Evolutionary conservation across 92 coral and sea anemone genomes (phyloP), one percentile per base, ranked within the genome.

Genomic region (Actinernus sp.): DNA sequence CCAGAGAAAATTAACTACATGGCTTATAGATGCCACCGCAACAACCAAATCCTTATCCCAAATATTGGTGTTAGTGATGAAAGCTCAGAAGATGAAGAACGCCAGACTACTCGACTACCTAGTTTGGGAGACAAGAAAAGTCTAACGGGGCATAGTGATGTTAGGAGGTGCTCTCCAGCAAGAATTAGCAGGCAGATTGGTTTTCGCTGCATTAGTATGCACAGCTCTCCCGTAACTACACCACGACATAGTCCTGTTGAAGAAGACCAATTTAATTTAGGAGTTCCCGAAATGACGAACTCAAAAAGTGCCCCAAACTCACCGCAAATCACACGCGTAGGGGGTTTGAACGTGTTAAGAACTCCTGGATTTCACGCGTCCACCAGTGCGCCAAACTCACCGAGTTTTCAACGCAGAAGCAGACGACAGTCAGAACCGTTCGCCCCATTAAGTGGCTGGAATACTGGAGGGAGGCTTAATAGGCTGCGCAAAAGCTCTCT

Each of bases 291-390:
- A 37, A n/a, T 60, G 55, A 2, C 38, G 50, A 23, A 54, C 40
- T 40, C 79, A 9, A 76, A 62, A 20, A 83, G 89, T 57, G 89
- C 89, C 21, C 89, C 89, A 26, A 66, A 61, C n/a, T 83, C 89
- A 18, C 89, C 89, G 20, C 24, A 39, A 4, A 55, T 65, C 7
- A 34, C 28, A 3, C 76, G 65, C 52, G 21, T 23, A 34, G 8
- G 14, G 6, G 6, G 6, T 6, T 6, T 34, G 41, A 6, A 14
- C 41, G 41, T 14, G 41, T 6, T 6, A 6, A 14, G 8, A 14
- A 34, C 14, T 6, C 6, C 14, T 6, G 41, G 41, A 14, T 14
- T 6, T 14, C 8, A 14, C 18, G 18, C 18, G 22, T 7, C 21
- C 10, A 12, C 52, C 5, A 23, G 6, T 31, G 16, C 59, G 8